A percentile compares a stretch with the other conserved stretches of the same genome.
Evolutionary conservation across 2,888 invertebrate genomes (phyloP).

Genomic region (Ormyrus thymus): DNA sequence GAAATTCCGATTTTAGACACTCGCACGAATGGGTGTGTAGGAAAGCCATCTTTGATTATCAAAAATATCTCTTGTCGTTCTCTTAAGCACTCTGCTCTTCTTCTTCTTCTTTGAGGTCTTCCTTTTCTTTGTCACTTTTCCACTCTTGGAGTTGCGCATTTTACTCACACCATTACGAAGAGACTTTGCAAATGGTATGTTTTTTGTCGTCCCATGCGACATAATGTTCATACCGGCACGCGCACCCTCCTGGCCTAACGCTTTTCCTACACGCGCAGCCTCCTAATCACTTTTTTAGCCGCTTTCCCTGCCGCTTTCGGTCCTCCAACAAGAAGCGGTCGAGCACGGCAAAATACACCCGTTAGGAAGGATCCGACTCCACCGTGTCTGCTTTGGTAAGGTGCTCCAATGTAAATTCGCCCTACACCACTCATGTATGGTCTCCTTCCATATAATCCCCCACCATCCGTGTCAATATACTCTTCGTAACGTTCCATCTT

Average conservation of each 20-base stretch:
- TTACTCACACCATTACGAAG: background rate
- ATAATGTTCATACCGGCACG: background rate
- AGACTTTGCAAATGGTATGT: background rate
- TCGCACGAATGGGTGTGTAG: background rate
- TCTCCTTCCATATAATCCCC: too few relatives aligned
- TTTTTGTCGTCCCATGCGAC: background rate
- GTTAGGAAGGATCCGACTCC: background rate
- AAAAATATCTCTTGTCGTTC: background rate
- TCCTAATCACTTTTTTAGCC: too few relatives aligned
- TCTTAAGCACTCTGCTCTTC: background rate
- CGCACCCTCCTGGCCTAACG: background rate
- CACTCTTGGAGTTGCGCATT: too few relatives aligned
- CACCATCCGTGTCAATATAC: too few relatives aligned
- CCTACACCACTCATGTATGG: too few relatives aligned
- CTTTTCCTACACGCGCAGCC: background rate
- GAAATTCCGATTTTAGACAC: background rate
- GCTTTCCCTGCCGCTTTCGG: too few relatives aligned
- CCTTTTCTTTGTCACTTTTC: background rate
- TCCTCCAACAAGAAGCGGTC: too few relatives aligned
- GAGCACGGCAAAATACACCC: background rate
- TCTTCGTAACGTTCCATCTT: background rate
- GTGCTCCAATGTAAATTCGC: too few relatives aligned
- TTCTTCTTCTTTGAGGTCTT: background rate
- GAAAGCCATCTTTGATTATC: background rate
- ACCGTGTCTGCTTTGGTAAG: too few relatives aligned